Percentiles rank a stretch among this genome's conserved stretches.
These are phyloP conservation scores for Bagarius yarrelli DNA, from an alignment of 2,113 vertebrate genomes.

Conservation along the genomic window DNA sequence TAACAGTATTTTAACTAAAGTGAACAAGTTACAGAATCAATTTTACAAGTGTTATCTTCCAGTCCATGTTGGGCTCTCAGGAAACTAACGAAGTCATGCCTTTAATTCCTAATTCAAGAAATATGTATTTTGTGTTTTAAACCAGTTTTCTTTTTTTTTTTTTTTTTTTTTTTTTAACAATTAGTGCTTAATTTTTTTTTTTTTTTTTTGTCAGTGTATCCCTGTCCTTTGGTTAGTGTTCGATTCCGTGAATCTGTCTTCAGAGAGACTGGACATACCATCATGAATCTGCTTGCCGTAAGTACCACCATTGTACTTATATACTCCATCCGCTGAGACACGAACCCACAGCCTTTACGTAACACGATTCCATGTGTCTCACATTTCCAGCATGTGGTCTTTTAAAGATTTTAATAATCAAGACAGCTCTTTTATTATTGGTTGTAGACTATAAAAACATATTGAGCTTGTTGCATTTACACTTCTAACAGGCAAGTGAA, in stretches of 20 bases:
- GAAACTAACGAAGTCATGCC: too few species aligned
- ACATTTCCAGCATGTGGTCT: not conserved
- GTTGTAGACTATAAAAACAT: not conserved
- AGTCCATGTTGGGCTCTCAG: too few species aligned
- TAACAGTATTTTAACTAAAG: too few species aligned
- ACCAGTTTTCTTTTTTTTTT: too few species aligned
- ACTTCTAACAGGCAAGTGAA: not conserved
- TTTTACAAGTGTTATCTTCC: too few species aligned
- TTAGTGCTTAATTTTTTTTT: not conserved
- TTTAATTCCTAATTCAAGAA: too few species aligned
- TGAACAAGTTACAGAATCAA: too few species aligned
- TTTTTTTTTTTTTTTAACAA: not conserved
- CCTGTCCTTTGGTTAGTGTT: constrained; percentile 77
- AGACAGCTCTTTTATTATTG: not conserved
- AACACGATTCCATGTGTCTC: not conserved
- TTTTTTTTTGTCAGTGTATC: constrained; percentile 75
- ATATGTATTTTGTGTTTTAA: too few species aligned
- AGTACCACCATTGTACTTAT: constrained; percentile 61
- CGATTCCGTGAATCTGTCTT: constrained; percentile 85
- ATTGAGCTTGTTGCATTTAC: not conserved
- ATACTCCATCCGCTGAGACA: not conserved
- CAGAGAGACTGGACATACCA: constrained; percentile 87
- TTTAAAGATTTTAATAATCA: not conserved
- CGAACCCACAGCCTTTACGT: not conserved
- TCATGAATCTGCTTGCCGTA: constrained; percentile 92